Evolutionary conservation across 1,140 invertebrate species (phyloP), one percentile per base, ranked within the genome.

Genomic region (Aphis craccivora): DNA sequence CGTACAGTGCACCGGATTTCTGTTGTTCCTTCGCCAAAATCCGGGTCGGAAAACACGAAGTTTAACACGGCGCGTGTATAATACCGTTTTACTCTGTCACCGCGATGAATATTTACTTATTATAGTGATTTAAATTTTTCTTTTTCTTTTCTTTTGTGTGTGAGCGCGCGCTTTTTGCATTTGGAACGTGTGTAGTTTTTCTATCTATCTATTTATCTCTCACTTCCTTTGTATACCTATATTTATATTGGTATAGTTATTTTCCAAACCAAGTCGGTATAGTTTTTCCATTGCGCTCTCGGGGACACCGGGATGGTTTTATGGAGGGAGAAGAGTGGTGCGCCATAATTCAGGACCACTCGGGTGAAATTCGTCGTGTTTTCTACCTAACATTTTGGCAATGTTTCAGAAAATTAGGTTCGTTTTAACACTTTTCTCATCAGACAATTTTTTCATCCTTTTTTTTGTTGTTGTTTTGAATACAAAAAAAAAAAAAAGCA

Each of bases 401-500:
- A 25, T 45, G 67, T 45, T 81, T 92, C 90, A 92, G 35, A 76
- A 83, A 92, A 92, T 92, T 92, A 81, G 60, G 90, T 92, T 83
- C 43, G 90, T 92, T 92, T 91, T 92, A 92, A 92, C 90, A 92
- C 90, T 92, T 92, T 92, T 92, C 90, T 92, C 90, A 30, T 81
- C 76, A 51, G 67, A 20, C 76, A 48, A 76, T 76, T 83, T 92
- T 92, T 76, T 81, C 25, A 35, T 83, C 67, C 76, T 67, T 81
- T 91, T 45, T 91, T 45, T 81, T 81, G 20, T 91, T 20, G 30
- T 83, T 83, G 35, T 83, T 40, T 48, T 48, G 30, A n/a, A 40
- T 9, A 40, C 37, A 40, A 40, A 40, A 1, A 84, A 25, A 43
- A 37, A 90, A 90, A 89, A 89, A 89, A 40, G 22, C 2, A 40